Conservation (phyloP, 2,797 vertebrate species). For the Pangasius sanitwongsei region DNA sequence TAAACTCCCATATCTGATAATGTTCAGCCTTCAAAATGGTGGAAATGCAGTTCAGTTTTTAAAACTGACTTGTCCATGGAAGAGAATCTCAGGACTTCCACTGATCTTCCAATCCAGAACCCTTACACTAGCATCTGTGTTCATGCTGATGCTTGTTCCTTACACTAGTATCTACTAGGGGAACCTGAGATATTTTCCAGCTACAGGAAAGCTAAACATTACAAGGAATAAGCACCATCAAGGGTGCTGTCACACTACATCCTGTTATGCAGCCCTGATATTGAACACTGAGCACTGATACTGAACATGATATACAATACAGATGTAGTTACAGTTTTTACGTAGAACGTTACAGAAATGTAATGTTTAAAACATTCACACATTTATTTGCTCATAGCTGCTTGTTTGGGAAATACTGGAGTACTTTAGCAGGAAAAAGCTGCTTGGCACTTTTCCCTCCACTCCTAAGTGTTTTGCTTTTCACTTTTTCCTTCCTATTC, state of each 20-base stretch:
- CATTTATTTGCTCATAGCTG: neutral
- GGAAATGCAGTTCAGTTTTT: neutral
- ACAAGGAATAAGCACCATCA: conserved; percentile 9
- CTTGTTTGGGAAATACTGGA: neutral
- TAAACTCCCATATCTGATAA: neutral
- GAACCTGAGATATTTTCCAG: conserved; percentile 17
- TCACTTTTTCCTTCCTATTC: neutral
- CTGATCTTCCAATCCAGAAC: neutral
- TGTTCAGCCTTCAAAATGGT: neutral
- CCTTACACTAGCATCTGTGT: neutral
- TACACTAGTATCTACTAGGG: neutral
- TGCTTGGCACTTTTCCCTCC: neutral
- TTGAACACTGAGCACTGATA: conserved; percentile 1
- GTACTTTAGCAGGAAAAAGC: neutral
- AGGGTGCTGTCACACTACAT: conserved; percentile 13
- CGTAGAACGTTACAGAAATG: neutral
- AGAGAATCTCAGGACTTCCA: neutral
- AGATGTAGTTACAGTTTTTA: conserved; percentile 13
- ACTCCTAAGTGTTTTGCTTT: neutral
- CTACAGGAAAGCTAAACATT: conserved; percentile 19
- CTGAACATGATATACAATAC: conserved; percentile 21
- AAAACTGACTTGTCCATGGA: neutral
- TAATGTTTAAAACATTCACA: neutral
- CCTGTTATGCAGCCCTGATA: conserved; percentile 6
- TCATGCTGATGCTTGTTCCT: conserved; percentile 1